phyloP scores from a whole-genome alignment of 2,888 invertebrate species.

The Acheta domesticus region DNA sequence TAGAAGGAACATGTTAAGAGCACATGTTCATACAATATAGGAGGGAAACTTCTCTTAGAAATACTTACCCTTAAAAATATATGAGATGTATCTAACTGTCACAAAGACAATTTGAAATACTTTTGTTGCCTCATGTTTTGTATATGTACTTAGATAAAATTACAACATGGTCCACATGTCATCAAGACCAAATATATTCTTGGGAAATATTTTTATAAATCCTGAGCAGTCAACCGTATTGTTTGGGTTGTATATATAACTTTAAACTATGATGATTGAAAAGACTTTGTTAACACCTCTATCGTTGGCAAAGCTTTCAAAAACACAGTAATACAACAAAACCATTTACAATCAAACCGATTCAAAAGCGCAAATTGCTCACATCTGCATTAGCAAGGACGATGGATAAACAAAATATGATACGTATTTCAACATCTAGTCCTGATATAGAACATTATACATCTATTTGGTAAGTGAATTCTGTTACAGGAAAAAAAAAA shows the following conservation, averaged over 20 bases:
- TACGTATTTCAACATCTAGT: too few relatives aligned
- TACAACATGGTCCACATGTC: slow-evolving; percentile 18
- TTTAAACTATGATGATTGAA: neutral
- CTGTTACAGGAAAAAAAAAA: too few relatives aligned
- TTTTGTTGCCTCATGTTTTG: neutral
- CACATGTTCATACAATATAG: slow-evolving; percentile 2
- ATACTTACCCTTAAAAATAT: slow-evolving; percentile 9
- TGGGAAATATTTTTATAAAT: neutral
- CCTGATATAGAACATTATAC: too few relatives aligned
- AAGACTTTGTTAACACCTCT: neutral
- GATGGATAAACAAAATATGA: neutral
- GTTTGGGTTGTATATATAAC: neutral
- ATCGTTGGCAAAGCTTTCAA: slow-evolving; percentile 9
- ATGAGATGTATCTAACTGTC: slow-evolving; percentile 18
- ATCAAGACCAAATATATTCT: neutral
- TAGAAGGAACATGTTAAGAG: neutral
- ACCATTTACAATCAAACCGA: neutral
- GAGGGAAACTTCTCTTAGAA: slow-evolving; percentile 10
- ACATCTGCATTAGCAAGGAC: neutral
- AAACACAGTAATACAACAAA: neutral
- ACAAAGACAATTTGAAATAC: neutral
- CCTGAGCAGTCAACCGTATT: neutral
- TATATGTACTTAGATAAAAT: slow-evolving; percentile 10
- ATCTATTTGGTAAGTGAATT: too few relatives aligned
- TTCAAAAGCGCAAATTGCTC: neutral